Evolutionary conservation across 2,888 invertebrate genomes (phyloP).

Genomic region (Galeruca laticollis): DNA sequence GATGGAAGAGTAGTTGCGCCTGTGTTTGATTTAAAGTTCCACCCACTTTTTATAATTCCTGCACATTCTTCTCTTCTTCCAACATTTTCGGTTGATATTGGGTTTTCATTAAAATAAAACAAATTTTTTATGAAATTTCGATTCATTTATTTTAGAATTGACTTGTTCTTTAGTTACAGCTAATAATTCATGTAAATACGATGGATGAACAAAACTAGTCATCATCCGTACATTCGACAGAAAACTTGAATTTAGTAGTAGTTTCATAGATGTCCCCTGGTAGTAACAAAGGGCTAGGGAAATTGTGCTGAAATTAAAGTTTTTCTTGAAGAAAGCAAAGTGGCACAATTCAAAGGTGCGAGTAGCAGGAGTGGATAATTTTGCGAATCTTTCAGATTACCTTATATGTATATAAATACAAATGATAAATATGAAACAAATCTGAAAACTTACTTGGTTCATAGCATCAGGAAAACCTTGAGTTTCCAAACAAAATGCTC

Average conservation of each 20-base stretch:
- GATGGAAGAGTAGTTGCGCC: no score
- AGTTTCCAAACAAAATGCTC: conserved; percentile 89
- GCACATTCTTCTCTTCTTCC: no score
- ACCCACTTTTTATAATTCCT: no score
- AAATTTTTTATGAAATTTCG: not conserved
- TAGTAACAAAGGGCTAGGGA: conserved; percentile 78
- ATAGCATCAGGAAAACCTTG: conserved; percentile 93
- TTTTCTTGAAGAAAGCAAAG: conserved; percentile 8
- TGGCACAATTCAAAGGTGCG: no score
- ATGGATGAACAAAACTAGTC: not conserved
- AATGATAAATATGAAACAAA: not conserved
- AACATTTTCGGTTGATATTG: no score
- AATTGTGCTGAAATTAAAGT: conserved; percentile 73
- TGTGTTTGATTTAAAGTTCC: no score
- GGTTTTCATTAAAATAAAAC: no score
- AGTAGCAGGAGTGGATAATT: no score
- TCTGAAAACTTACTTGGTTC: conserved; percentile 77
- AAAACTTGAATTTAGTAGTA: conserved; percentile 62
- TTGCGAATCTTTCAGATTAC: no score
- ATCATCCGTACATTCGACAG: conserved; percentile 32
- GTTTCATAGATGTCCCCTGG: conserved; percentile 81
- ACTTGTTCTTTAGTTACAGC: not conserved
- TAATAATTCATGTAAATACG: not conserved
- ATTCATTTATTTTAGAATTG: not conserved
- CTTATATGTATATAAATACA: not conserved